Evolutionary conservation across 1,140 invertebrate genomes (phyloP), one percentile per base, ranked within the genome.

Genomic region (Meloidogyne exigua): DNA sequence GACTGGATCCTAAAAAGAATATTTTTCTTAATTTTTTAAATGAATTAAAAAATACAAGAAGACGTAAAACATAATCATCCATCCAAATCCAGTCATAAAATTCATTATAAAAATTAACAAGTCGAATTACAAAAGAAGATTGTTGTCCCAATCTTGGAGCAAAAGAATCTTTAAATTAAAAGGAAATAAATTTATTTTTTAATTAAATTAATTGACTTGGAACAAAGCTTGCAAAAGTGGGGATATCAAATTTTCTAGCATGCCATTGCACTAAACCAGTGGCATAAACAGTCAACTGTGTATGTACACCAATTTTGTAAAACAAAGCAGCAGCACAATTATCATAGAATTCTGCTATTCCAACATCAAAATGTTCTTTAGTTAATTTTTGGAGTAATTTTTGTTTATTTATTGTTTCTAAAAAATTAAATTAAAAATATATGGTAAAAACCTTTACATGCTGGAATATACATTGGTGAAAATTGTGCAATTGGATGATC

Each of bases 91-190:
- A 78, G 23, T 63, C 75, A 26, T 74, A 75, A 23, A 76, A 44
- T 23, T 77, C 49, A 23, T 76, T 68, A 44, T 57, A 42, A 68
- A 79, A 78, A 44, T 78, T 78, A 36, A 49, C 21, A 23, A 79
- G 26, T 21, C 76, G 11, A 13, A 79, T 18, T 11, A 28, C 36
- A 72, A 57, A 68, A 72, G 42, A 28, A 18, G 36, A 78, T 78
- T 25, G 4, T 66, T 25, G 23, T 18, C 9, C 36, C 7, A 57
- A 57, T n/a, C 18, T n/a, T 57, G 49, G 5, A 3, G 49, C 49
- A 12, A 57, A 57, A n/a, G 49, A n/a, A n/a, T 73, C 71, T 73
- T 63, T 13, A 23, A 12, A 15, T 28, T 26, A 36, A 25, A 15
- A 64, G 13, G 11, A 15, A 62, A 26, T 21, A 7, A 64, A 32